Base-by-base conservation (phyloP, 2,797 vertebrate genomes). In the Rhinatrema bivittatum region DNA sequence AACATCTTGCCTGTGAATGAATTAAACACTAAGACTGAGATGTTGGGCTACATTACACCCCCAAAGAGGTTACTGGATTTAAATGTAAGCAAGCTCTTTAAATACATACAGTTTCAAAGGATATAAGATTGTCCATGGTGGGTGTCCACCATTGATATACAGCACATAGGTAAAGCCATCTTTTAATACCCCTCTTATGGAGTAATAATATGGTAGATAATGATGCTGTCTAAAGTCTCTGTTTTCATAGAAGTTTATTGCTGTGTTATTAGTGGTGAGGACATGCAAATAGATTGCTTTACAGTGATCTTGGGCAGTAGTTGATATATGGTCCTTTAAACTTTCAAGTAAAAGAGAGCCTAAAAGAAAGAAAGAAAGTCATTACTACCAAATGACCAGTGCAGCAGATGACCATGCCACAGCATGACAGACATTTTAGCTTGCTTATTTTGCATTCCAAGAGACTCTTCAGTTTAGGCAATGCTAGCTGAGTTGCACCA, bases 121-220 rank as follows among this genome's bases (percentile, higher is more conserved):
- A 99, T 99, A 99, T 99, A 98, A 87, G 68, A 99, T 89, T 38
- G 96, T 99, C 95, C 96, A 98, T n/a, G 96, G 96, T 3, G 96
- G 94, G 52, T 99, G 95, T 4, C 96, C 95, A 0, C 94, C 92
- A 0, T 99, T 99, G 79, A 99, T 91, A 77, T 99, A 99, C 37
- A 99, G 90, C 18, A 99, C 95, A 0, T 98, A 99, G 16, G 96
- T 99, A 66, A 97, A 99, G 39, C 95, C 96, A 57, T 99, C 96
- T 65, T 98, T 97, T 64, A 99, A 91, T 53, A 97, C 93, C 4
- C 96, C 96, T 28, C 94, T 83, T 72, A 99, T 99, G 72, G 96
- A 98, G 60, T 99, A 99, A 59, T 99, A 99, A 69, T 97, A 99
- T 56, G 96, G 96, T 46, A 99, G 84, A 64, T 99, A 98, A 74